Base-by-base conservation (phyloP, 2,113 vertebrate genomes). In the Rhombomys opimus region DNA sequence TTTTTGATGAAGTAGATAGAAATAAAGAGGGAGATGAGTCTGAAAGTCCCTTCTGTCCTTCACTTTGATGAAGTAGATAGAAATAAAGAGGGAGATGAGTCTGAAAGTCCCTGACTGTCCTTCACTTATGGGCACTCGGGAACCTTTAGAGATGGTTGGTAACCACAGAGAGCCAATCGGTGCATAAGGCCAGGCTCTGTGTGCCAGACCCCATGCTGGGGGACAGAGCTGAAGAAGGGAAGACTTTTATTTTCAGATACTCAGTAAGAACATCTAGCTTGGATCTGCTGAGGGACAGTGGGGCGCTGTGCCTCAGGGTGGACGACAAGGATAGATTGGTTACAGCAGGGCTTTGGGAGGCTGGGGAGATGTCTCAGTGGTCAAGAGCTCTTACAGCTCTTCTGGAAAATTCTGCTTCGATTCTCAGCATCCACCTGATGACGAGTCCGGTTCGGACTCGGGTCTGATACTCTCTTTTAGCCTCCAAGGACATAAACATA, bases 211-310 rank as follows among this genome's bases (percentile, higher is more conserved):
- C 52, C 32, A 20, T 27, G 27, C 52, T 73, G 68, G 65, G 75
- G n/a, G 3, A 11, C 46, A 30, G 76, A 61, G 68, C 18, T 0
- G 11, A 23, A 61, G 2, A 32, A 77, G 46, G 22, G 14, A 20
- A 35, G 9, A n/a, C 7, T 10, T 46, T 65, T 50, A 5, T 30
- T 87, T 27, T 82, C 54, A 86, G 67, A 13, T 17, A 27, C 38
- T 54, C 52, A 23, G 23, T 65, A n/a, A 32, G 20, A 35, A 67
- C 63, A 9, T 80, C 50, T 25, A 41, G 4, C n/a, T 76, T 6
- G 0, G 8, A 32, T 46, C 25, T 41, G 4, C 22, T 0, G 0
- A 50, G 75, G 12, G 27, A 61, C 41, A 20, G 25, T 7, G 20
- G 84, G 6, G 30, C 50, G 7, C 41, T 5, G 65, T 25, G 61